Evolutionary conservation across 2,888 invertebrate species (phyloP).

Genomic region (Torymus tubicola): DNA sequence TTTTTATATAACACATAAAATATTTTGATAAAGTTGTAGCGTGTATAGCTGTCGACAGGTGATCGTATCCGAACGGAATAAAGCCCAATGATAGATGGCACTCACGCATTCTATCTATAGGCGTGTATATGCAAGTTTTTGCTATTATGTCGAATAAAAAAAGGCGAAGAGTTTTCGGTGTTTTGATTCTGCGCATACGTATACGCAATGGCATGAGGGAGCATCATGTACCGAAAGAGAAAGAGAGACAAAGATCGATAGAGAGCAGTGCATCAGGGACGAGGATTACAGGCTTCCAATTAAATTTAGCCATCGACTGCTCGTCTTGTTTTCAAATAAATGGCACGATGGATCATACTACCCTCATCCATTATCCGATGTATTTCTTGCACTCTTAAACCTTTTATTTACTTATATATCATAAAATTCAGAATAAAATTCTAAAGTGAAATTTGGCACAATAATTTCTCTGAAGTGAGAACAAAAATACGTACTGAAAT

Average conservation of each 20-base stretch:
- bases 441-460: too few relatives aligned
- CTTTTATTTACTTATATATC: neutral
- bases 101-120: neutral
- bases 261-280: conserved; percentile 6
- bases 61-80: too few relatives aligned
- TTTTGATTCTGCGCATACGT: neutral
- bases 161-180: neutral
- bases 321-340: conserved; percentile 16
- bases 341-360: neutral
- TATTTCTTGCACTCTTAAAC: neutral
- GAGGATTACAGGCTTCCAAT: conserved; percentile 28
- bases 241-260: too few relatives aligned
- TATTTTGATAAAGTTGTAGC: too few relatives aligned
- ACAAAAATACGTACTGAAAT: too few relatives aligned
- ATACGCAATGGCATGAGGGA: neutral
- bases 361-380: neutral
- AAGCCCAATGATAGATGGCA: too few relatives aligned
- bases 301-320: conserved; percentile 17
- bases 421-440: too few relatives aligned
- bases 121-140: neutral
- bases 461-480: too few relatives aligned
- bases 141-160: conserved; percentile 2
- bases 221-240: neutral
- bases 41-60: too few relatives aligned
- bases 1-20: too few relatives aligned